phyloP scores from a whole-genome alignment of 2,888 invertebrate genomes.

The Drosophila mettleri region DNA sequence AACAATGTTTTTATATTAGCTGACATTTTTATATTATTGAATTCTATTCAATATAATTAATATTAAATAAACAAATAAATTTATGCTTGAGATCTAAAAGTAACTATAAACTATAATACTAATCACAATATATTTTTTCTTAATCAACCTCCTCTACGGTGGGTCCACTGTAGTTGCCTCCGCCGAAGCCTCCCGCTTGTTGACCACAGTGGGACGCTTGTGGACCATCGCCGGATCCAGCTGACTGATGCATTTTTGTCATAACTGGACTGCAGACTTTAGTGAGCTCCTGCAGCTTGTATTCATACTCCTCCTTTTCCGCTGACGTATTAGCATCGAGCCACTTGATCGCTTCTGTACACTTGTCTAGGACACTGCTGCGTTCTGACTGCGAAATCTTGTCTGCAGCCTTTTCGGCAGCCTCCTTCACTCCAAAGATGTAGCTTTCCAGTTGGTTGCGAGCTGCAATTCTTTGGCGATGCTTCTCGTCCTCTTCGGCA shows the following conservation, averaged over 20 bases:
- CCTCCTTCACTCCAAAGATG: conserved; percentile 89
- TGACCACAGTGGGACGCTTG: conserved; percentile 3
- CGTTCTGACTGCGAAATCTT: conserved; percentile 80
- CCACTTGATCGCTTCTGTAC: conserved; percentile 89
- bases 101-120: conserved; percentile 7
- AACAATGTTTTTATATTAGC: background rate
- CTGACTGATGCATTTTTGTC: conserved; percentile 75
- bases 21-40: conserved; percentile 13
- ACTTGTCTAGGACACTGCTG: conserved; percentile 85
- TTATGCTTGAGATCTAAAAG: conserved; percentile 26
- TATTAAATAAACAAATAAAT: too few relatives aligned
- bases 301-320: conserved; percentile 91
- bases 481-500: conserved; percentile 90
- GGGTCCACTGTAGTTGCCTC: background rate
- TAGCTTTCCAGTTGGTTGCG: conserved; percentile 91
- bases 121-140: background rate
- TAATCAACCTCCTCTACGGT: conserved; percentile 6
- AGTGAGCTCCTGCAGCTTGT: conserved; percentile 82
- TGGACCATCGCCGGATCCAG: conserved; percentile 44
- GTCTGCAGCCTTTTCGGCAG: conserved; percentile 87
- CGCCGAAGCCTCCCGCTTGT: background rate
- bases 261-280: conserved; percentile 63
- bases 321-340: conserved; percentile 91
- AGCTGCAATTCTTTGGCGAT: conserved; percentile 88
- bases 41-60: conserved; percentile 12